Conservation (phyloP, 2,113 vertebrate genomes). For the Mesocricetus auratus region DNA sequence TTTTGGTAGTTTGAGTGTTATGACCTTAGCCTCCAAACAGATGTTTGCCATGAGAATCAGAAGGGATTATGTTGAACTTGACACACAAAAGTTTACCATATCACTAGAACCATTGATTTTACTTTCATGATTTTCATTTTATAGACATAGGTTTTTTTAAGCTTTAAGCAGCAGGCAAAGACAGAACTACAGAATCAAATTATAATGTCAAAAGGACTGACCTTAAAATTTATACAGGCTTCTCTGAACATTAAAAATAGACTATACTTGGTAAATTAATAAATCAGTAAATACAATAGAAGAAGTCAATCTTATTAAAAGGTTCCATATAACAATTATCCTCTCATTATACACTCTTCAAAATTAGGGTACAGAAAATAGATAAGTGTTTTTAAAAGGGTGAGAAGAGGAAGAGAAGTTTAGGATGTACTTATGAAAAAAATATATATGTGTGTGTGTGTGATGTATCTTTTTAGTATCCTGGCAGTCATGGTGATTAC, state of each 20-base stretch:
- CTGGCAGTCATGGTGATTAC: neutral
- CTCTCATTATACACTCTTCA: neutral
- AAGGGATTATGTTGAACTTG: neutral
- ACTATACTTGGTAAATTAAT: neutral
- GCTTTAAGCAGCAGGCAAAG: neutral
- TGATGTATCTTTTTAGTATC: neutral
- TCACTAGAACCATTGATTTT: neutral
- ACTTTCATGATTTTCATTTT: neutral
- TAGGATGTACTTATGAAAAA: neutral
- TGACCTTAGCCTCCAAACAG: neutral
- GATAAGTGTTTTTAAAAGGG: neutral
- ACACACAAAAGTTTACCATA: neutral
- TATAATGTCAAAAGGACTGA: neutral
- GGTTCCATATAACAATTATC: neutral
- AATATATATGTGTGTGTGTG: fast-evolving
- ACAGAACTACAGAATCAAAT: neutral
- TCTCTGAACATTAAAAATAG: neutral
- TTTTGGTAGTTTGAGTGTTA: neutral
- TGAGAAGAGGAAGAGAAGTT: neutral
- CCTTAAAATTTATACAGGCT: neutral
- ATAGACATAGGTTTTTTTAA: neutral
- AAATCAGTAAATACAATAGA: neutral
- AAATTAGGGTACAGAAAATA: neutral
- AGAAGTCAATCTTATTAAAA: neutral
- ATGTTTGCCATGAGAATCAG: neutral